Conservation (phyloP, 1,140 invertebrate species). For the Goniozus legneri region DNA sequence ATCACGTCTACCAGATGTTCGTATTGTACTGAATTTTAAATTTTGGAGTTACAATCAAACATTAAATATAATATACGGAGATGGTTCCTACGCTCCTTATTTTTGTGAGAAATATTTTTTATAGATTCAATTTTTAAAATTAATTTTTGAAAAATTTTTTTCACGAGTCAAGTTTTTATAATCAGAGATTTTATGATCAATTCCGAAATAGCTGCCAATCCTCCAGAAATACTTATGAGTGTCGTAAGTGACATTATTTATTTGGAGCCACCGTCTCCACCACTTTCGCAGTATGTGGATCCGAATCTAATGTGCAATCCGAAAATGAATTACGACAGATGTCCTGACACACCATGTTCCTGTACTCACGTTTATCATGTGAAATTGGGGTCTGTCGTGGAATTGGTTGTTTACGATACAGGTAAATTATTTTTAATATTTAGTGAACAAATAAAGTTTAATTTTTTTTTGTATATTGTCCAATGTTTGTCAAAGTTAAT, state of each 20-base stretch:
- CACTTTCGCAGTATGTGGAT: constrained; percentile 41
- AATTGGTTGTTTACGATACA: constrained; percentile 21
- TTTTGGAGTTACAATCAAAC: constrained; percentile 62
- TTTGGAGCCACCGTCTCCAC: constrained; percentile 46
- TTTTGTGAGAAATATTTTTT: too few relatives aligned
- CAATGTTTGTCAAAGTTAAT: too few relatives aligned
- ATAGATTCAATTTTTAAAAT: too few relatives aligned
- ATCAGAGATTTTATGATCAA: too few relatives aligned
- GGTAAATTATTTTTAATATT: constrained; percentile 7
- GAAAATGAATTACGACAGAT: neutral
- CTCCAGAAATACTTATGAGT: too few relatives aligned
- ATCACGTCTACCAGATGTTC: constrained; percentile 68
- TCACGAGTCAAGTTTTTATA: too few relatives aligned
- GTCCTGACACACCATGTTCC: constrained; percentile 2
- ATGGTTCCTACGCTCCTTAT: too few relatives aligned
- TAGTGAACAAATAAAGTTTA: too few relatives aligned
- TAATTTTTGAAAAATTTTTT: too few relatives aligned
- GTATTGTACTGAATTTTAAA: constrained; percentile 73
- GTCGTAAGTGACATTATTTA: constrained; percentile 51
- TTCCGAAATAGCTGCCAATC: too few relatives aligned
- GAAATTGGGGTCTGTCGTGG: constrained; percentile 5
- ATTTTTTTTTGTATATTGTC: too few relatives aligned
- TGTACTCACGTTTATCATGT: constrained; percentile 14
- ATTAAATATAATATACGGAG: too few relatives aligned
- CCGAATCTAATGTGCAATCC: constrained; percentile 2